These are phyloP conservation scores for Hydrozoanthus gracilis DNA, from an alignment of 92 coral and sea anemone species.

Conservation along the genomic window DNA sequence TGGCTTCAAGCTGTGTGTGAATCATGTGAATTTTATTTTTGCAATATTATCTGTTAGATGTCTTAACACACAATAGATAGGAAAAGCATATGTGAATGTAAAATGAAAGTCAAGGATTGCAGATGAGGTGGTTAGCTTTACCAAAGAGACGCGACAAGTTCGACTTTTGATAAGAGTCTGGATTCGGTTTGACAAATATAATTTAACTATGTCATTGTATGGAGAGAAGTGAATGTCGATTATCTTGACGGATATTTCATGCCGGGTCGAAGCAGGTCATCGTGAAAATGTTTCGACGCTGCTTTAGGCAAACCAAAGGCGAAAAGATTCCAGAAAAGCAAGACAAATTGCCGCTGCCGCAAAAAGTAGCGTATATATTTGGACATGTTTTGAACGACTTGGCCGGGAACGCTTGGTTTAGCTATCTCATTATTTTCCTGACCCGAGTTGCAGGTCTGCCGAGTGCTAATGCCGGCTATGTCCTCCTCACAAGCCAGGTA, in stretches of 20 bases:
- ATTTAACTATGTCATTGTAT: too few relatives aligned
- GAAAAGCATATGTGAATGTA: too few relatives aligned
- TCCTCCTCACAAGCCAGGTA: constrained; percentile 66
- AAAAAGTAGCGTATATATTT: constrained; percentile 60
- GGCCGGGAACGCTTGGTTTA: constrained; percentile 79
- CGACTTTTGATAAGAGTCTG: neutral
- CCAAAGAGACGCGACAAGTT: too few relatives aligned
- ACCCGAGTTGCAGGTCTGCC: constrained; percentile 67
- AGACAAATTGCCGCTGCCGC: constrained; percentile 39
- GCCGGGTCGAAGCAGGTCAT: too few relatives aligned
- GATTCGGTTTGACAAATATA: neutral
- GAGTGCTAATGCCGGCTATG: constrained; percentile 73
- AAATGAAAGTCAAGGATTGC: too few relatives aligned
- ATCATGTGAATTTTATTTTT: too few relatives aligned
- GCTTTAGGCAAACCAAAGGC: neutral
- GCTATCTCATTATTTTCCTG: constrained; percentile 74
- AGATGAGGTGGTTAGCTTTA: too few relatives aligned
- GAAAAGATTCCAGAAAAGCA: constrained; percentile 3
- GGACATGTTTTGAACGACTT: constrained; percentile 83
- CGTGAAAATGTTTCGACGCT: constrained; percentile 4
- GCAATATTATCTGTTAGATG: too few relatives aligned
- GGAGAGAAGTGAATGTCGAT: too few relatives aligned
- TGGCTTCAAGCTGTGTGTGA: too few relatives aligned
- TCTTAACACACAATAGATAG: too few relatives aligned
- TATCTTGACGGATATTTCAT: too few relatives aligned